Base-by-base conservation (phyloP, 2,888 invertebrate species). In the Chymomyza caudatula region DNA sequence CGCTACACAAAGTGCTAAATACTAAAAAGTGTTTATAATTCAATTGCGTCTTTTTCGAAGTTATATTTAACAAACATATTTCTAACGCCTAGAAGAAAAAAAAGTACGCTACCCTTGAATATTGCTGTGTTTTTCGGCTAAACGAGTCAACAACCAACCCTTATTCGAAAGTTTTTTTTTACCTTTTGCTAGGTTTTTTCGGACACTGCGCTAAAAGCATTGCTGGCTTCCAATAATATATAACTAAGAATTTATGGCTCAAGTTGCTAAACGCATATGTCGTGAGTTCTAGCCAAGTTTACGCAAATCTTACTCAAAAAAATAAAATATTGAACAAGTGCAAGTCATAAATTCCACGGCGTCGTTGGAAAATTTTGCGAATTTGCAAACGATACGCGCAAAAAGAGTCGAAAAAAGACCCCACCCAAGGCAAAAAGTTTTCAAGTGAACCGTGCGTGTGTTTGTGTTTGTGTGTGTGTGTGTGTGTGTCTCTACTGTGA, bases 391-490 rank as follows among this genome's bases (percentile, higher is more conserved):
- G 22, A 51, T 20, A 51, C 51, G 51, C 51, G 51, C 51, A 51
- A 51, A 51, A 51, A 51, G 5, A 19, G 20, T 13, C 51, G 13
- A 63, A 58, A 58, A 63, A 73, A 74, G 65, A 77, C 76, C 86
- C 80, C 81, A 80, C 78, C 86, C 84, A 78, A 74, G 53, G 57
- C 64, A 63, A 66, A 74, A 84, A 68, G 76, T 81, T 71, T 77
- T 82, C 79, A 83, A 85, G 85, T 79, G 67, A 76, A 58, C 59
- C 79, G 60, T 63, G 51, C 60, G 54, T 25, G 57, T 43, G 68
- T 67, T 2, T 47, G 17, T 37, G 47, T 42, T 42, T 60, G 57
- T 66, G 66, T 37, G 59, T 59, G 43, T 20, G 51, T 59, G 59
- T 63, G 43, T 13, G 59, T 55, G 57, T 43, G 49, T 4, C n/a